Percentiles rank a stretch among this genome's conserved stretches.
phyloP scores from a whole-genome alignment of 1,140 invertebrate genomes.

The Aphidius ervi region DNA sequence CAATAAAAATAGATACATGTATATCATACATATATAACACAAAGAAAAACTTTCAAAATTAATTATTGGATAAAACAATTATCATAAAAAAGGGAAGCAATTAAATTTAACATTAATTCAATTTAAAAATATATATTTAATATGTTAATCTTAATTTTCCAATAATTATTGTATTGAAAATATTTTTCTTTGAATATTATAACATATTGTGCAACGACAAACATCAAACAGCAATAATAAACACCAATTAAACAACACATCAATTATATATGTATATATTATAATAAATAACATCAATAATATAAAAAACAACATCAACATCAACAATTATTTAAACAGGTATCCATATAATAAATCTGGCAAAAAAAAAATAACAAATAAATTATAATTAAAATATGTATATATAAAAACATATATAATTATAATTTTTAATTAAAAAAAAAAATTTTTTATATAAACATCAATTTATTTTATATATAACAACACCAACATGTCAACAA shows the following conservation, averaged over 20 bases:
- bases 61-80: neutral
- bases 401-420: constrained; percentile 15
- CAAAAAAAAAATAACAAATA: constrained; percentile 14
- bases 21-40: constrained; percentile 26
- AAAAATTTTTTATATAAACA: neutral
- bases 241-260: constrained; percentile 54
- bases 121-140: too few species aligned
- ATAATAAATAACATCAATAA: constrained; percentile 50
- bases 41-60: constrained; percentile 10
- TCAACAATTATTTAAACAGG: constrained; percentile 39
- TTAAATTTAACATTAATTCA: neutral
- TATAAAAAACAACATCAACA: constrained; percentile 48
- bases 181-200: constrained; percentile 18
- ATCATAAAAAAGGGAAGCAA: neutral
- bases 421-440: neutral
- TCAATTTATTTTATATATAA: neutral
- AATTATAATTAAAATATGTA: constrained; percentile 18
- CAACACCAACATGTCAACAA: constrained; percentile 37
- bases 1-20: constrained; percentile 31
- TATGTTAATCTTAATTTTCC: neutral
- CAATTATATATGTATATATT: constrained; percentile 43
- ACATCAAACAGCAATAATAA: constrained; percentile 49
- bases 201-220: constrained; percentile 50
- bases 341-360: constrained; percentile 34
- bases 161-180: neutral